Base-by-base conservation (phyloP, 2,113 vertebrate genomes). In the Phalacrocorax aristotelis region DNA sequence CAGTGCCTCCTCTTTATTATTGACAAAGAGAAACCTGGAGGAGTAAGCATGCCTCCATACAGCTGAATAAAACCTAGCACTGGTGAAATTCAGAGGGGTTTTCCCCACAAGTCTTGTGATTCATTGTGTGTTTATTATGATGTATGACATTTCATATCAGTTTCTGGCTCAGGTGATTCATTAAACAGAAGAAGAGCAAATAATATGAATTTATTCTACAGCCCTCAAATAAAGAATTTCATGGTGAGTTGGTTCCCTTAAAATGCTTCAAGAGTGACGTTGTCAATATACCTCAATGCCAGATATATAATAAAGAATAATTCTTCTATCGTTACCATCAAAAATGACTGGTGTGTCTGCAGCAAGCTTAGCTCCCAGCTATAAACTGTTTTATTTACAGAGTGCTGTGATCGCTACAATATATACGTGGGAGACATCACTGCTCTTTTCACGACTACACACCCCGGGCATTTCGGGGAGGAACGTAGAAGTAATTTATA, bases 51-150 rank as follows among this genome's bases (percentile, higher is more conserved):
- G 51, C 64, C 69, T 38, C 48, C 4, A 0, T 8, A 66, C 68
- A 64, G 34, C 61, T 79, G 89, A 95, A 84, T 58, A 19, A 95
- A 92, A 72, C 23, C 61, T 5, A 42, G 42, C 17, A 8, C 4
- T 18, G 54, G 4, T 62, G 83, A 82, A 82, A 94, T 65, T 89
- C 89, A 42, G 74, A 72, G 96, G 97, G 94, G 74, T 65, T 97
- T 97, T 96, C 93, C 94, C 93, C 2, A 0, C 52, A n/a, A 10
- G 17, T 16, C 95, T 80, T 23, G 13, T 96, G 87, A 62, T 38
- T 49, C 71, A 11, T 3, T 15, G 17, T 4, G 9, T 8, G 1
- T 61, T 77, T 46, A 5, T 61, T 19, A 13, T 27, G 40, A 30
- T 74, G 58, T 7, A 4, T 0, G 23, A 27, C 36, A 4, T 83